Evolutionary conservation across 2,888 invertebrate genomes (phyloP).

Genomic region (Agrenia bidenticulata): DNA sequence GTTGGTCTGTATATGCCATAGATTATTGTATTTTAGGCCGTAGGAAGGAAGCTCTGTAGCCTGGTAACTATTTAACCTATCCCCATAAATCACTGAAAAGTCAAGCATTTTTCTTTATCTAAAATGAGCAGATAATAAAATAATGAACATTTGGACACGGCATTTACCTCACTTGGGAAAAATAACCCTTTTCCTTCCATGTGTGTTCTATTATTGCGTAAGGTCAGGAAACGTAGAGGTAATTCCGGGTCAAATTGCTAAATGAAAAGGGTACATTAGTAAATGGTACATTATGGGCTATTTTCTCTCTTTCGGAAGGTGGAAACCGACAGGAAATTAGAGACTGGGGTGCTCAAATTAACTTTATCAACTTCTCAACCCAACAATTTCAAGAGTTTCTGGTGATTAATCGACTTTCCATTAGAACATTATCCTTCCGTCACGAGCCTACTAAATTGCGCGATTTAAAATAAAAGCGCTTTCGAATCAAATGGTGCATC

Average conservation of each 20-base stretch:
- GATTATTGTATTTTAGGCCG: too few species aligned
- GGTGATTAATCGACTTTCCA: too few species aligned
- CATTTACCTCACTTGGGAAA: not conserved
- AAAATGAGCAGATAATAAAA: constrained; percentile 8
- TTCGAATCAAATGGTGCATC: too few species aligned
- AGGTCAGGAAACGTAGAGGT: not conserved
- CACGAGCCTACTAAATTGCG: too few species aligned
- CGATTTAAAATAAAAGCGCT: too few species aligned
- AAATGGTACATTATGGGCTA: constrained; percentile 6
- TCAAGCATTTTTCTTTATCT: not conserved
- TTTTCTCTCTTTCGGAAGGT: constrained; percentile 2
- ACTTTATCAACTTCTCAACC: not conserved
- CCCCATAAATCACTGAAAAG: constrained; percentile 5
- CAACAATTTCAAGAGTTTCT: too few species aligned
- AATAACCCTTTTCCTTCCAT: not conserved
- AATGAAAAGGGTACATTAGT: constrained; percentile 5
- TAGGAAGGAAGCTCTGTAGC: too few species aligned
- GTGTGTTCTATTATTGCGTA: not conserved
- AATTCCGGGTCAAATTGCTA: constrained; percentile 4
- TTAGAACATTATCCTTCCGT: too few species aligned
- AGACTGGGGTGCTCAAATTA: not conserved
- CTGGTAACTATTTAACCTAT: too few species aligned
- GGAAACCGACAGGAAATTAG: constrained; percentile 8
- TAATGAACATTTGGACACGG: constrained; percentile 10
- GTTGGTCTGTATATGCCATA: too few species aligned